Conservation (phyloP, 2,888 invertebrate species). For the Augochlorella aurata region DNA sequence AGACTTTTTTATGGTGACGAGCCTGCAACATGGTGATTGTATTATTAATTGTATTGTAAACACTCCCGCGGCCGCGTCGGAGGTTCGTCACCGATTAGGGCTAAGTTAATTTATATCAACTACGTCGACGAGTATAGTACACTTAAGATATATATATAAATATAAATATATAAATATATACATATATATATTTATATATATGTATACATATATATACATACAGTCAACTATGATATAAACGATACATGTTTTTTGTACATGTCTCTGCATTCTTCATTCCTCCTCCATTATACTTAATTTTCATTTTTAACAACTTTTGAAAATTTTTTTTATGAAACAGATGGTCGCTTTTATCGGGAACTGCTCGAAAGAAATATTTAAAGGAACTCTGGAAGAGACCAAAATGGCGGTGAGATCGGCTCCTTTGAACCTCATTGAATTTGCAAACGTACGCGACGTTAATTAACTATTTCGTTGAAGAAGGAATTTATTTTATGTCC, state of each 20-base stretch:
- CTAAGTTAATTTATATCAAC: conserved; percentile 75
- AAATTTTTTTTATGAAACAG: too few species aligned
- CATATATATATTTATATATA: neutral
- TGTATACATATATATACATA: conserved; percentile 29
- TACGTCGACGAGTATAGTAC: conserved; percentile 65
- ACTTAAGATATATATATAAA: conserved; percentile 72
- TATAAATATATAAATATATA: neutral
- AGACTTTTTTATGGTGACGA: conserved; percentile 55
- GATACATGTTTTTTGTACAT: conserved; percentile 79
- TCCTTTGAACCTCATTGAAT: too few species aligned
- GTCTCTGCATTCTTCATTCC: conserved; percentile 19
- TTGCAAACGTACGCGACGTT: too few species aligned
- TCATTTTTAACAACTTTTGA: neutral
- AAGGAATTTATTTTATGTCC: too few species aligned
- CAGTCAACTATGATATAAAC: conserved; percentile 76
- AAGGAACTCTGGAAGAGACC: too few species aligned
- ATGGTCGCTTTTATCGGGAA: too few species aligned
- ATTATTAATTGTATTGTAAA: conserved; percentile 54
- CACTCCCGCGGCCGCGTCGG: conserved; percentile 44
- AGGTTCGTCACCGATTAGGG: conserved; percentile 67
- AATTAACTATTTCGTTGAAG: too few species aligned
- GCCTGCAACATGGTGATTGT: conserved; percentile 62
- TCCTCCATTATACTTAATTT: neutral
- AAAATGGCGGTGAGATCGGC: too few species aligned
- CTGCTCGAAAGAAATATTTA: too few species aligned